phyloP scores from a whole-genome alignment of 2,113 vertebrate genomes.

The Myrmecobius fasciatus region DNA sequence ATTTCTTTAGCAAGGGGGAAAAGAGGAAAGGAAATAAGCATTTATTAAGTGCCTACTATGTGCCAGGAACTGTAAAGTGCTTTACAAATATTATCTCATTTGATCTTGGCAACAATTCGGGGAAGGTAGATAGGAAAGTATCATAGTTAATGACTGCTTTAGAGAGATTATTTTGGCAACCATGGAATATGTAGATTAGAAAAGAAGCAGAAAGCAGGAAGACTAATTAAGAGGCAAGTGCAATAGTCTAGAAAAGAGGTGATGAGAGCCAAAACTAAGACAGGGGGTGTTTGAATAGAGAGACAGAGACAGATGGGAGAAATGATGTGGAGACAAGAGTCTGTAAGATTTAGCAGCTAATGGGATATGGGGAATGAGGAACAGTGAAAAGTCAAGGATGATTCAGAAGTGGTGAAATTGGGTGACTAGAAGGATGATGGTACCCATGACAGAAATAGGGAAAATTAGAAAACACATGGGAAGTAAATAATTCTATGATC shows the following conservation, averaged over 20 bases:
- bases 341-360: neutral
- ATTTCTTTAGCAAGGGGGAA: neutral
- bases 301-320: neutral
- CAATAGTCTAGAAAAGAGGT: neutral
- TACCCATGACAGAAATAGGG: neutral
- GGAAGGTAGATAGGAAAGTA: neutral
- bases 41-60: neutral
- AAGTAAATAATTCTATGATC: neutral
- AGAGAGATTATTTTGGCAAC: neutral
- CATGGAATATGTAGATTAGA: neutral
- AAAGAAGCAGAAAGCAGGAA: neutral
- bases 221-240: neutral
- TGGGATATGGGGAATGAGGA: neutral
- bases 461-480: neutral
- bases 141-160: neutral
- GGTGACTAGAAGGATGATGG: neutral
- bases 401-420: neutral
- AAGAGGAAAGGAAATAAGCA: neutral
- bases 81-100: neutral
- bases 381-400: neutral
- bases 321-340: neutral
- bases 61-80: neutral
- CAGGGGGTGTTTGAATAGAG: neutral
- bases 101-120: neutral
- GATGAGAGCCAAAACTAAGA: neutral